These are phyloP conservation scores for Dinoponera quadriceps DNA, from an alignment of 1,140 invertebrate genomes.

Conservation along the genomic window DNA sequence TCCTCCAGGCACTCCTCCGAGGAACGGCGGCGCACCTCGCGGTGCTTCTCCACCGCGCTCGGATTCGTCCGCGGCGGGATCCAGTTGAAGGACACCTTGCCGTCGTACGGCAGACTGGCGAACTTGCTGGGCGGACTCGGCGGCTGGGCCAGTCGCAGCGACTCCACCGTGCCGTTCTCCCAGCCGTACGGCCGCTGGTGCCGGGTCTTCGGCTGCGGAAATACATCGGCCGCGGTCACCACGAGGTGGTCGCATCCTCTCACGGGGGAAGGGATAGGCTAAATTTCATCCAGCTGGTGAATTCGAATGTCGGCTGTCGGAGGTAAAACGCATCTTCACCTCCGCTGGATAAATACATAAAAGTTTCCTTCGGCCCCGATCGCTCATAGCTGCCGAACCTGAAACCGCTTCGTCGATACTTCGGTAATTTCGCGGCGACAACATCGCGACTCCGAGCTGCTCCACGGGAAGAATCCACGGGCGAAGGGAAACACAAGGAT, in stretches of 20 bases:
- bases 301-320: too few relatives aligned
- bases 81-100: slow-evolving; percentile 85
- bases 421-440: background rate
- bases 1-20: slow-evolving; percentile 79
- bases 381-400: background rate
- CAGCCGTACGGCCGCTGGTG: slow-evolving; percentile 91
- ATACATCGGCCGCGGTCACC: background rate
- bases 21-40: slow-evolving; percentile 89
- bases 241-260: too few relatives aligned
- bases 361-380: background rate
- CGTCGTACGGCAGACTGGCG: slow-evolving; percentile 88
- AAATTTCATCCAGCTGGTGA: too few relatives aligned
- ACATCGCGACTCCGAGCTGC: background rate
- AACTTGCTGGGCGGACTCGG: slow-evolving; percentile 88
- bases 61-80: slow-evolving; percentile 89
- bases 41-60: slow-evolving; percentile 90
- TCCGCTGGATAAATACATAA: background rate
- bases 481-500: background rate
- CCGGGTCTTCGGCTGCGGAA: slow-evolving; percentile 89
- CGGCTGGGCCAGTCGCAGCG: slow-evolving; percentile 85
- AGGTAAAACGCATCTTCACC: background rate
- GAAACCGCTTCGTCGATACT: background rate
- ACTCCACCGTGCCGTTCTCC: slow-evolving; percentile 86
- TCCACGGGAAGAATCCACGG: background rate
- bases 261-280: too few relatives aligned